Conservation (phyloP, 2,113 vertebrate species). For the Dicaeum eximium region DNA sequence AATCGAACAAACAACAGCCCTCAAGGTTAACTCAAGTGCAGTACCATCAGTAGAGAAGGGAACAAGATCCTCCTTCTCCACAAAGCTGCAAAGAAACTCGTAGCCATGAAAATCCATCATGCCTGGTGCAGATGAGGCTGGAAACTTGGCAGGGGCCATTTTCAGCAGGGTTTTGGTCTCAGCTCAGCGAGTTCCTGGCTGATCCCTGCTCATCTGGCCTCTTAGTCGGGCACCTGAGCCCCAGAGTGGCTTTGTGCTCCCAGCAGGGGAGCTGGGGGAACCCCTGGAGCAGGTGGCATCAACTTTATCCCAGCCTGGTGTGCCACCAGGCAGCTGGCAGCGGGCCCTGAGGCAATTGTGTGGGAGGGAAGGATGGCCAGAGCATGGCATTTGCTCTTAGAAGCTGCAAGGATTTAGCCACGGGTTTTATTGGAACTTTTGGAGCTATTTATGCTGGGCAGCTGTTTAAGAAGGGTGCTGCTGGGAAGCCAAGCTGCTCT, state of each 20-base stretch:
- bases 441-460: not conserved
- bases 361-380: not conserved
- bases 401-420: not conserved
- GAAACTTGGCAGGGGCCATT: not conserved
- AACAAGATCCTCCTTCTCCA: not conserved
- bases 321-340: constrained; percentile 4
- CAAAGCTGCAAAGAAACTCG: not conserved
- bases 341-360: not conserved
- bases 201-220: not conserved
- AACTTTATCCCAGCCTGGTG: accelerated
- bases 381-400: not conserved
- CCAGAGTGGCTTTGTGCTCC: not conserved
- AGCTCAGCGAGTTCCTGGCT: not conserved
- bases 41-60: not conserved
- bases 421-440: not conserved
- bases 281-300: not conserved
- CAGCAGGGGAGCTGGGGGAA: not conserved
- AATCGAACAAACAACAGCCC: not conserved
- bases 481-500: not conserved
- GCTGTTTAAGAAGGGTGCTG: not conserved
- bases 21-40: not conserved
- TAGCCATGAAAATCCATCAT: not conserved
- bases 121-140: not conserved
- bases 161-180: not conserved
- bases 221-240: not conserved